phyloP scores from a whole-genome alignment of 2,113 vertebrate species.

The Spermophilus dauricus region DNA sequence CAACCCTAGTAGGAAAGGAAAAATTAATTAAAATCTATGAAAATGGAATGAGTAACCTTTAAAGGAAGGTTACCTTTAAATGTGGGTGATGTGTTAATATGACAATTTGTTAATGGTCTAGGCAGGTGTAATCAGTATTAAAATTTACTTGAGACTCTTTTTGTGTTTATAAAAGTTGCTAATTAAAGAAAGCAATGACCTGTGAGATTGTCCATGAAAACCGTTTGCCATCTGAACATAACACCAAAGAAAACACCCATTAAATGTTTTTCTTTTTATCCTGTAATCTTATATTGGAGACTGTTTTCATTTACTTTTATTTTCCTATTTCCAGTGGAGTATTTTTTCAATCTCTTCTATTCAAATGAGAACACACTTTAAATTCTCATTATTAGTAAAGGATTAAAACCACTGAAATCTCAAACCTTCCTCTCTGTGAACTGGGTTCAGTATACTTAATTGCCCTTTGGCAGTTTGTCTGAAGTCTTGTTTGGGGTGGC shows the following conservation, averaged over 20 bases:
- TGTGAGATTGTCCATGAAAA: constrained; percentile 79
- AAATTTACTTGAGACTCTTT: constrained; percentile 82
- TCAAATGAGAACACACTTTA: constrained; percentile 73
- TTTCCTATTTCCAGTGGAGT: constrained; percentile 46
- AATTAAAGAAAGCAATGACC: constrained; percentile 78
- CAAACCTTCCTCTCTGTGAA: constrained; percentile 45
- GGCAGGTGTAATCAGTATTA: constrained; percentile 79
- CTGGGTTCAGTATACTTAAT: background rate
- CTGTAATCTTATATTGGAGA: constrained; percentile 39
- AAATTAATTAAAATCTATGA: constrained; percentile 82
- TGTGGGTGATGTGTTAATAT: constrained; percentile 64
- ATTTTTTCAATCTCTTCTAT: constrained; percentile 47
- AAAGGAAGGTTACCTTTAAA: constrained; percentile 61
- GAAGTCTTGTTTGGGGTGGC: background rate
- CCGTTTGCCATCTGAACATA: constrained; percentile 71
- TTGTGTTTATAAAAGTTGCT: constrained; percentile 79
- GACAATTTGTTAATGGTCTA: constrained; percentile 81
- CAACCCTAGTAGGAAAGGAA: constrained; percentile 38
- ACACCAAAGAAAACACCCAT: constrained; percentile 37
- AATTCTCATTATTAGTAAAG: constrained; percentile 65
- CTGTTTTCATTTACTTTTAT: constrained; percentile 58
- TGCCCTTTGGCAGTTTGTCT: background rate
- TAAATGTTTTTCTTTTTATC: constrained; percentile 57
- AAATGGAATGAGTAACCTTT: constrained; percentile 77
- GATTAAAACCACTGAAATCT: constrained; percentile 54